phyloP scores from a whole-genome alignment of 2,888 invertebrate genomes.

The Acanthacorydalis orientalis region DNA sequence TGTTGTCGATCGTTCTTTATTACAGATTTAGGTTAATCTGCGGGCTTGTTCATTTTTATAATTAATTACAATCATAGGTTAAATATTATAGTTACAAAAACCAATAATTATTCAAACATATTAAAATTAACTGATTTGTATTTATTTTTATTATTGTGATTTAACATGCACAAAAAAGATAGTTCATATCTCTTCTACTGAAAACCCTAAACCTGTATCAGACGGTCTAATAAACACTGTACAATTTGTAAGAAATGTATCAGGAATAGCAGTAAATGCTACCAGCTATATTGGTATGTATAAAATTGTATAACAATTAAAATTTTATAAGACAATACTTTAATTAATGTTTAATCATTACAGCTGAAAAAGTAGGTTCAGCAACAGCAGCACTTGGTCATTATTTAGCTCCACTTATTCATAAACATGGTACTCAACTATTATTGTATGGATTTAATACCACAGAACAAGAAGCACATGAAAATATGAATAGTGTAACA shows the following conservation, averaged over 20 bases:
- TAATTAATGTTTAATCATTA: constrained; percentile 9
- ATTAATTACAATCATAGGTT: too few species aligned
- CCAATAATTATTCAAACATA: too few species aligned
- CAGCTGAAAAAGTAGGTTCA: constrained; percentile 40
- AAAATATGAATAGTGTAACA: constrained; percentile 39
- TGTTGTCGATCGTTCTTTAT: too few species aligned
- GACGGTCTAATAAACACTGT: constrained; percentile 38
- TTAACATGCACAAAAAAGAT: constrained; percentile 41
- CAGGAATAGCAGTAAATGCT: constrained; percentile 46
- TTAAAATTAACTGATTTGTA: too few species aligned
- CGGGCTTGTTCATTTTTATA: too few species aligned
- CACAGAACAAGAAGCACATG: constrained; percentile 32
- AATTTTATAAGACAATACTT: too few species aligned
- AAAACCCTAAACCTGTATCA: constrained; percentile 28
- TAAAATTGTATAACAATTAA: too few species aligned
- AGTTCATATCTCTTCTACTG: constrained; percentile 30
- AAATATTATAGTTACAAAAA: too few species aligned
- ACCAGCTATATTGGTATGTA: constrained; percentile 45
- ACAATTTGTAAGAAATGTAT: constrained; percentile 46
- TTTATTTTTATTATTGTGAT: too few species aligned
- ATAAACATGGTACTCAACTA: constrained; percentile 41
- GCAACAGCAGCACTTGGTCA: constrained; percentile 50
- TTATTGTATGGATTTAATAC: constrained; percentile 37
- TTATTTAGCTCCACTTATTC: constrained; percentile 49
- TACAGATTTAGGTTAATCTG: too few species aligned